Percentiles rank a stretch among this genome's conserved stretches.
These are phyloP conservation scores for Mystacides longicornis DNA, from an alignment of 2,888 invertebrate species.

Conservation along the genomic window DNA sequence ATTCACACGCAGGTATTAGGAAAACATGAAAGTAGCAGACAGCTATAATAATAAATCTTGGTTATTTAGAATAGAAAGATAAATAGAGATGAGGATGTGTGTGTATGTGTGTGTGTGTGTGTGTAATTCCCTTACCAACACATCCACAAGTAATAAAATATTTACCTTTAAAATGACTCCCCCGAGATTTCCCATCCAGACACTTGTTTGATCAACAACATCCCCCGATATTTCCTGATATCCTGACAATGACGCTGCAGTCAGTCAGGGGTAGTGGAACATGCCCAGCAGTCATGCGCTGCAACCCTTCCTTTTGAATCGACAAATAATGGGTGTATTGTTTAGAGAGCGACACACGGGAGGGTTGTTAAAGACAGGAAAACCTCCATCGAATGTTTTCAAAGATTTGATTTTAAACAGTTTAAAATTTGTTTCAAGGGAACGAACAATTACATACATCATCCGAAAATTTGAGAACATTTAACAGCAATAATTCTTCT, in stretches of 20 bases:
- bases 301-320: conserved; percentile 25
- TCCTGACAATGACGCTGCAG: neutral
- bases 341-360: conserved; percentile 14
- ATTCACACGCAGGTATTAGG: neutral
- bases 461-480: too few relatives aligned
- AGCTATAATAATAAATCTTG: conserved; percentile 20
- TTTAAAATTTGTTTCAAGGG: too few relatives aligned
- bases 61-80: conserved; percentile 15
- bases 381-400: too few relatives aligned
- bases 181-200: conserved; percentile 30
- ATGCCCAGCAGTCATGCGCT: neutral
- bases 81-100: too few relatives aligned
- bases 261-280: neutral
- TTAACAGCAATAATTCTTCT: too few relatives aligned
- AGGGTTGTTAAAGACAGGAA: neutral
- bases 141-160: conserved; percentile 34
- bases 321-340: conserved; percentile 10
- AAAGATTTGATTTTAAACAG: too few relatives aligned
- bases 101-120: too few relatives aligned
- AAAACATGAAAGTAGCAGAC: neutral
- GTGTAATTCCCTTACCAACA: too few relatives aligned
- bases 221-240: conserved; percentile 5
- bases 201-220: conserved; percentile 24
- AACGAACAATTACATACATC: too few relatives aligned
- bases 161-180: conserved; percentile 35